Evolutionary conservation across 2,797 vertebrate species (phyloP).

Genomic region (Buphagus erythrorhynchus): DNA sequence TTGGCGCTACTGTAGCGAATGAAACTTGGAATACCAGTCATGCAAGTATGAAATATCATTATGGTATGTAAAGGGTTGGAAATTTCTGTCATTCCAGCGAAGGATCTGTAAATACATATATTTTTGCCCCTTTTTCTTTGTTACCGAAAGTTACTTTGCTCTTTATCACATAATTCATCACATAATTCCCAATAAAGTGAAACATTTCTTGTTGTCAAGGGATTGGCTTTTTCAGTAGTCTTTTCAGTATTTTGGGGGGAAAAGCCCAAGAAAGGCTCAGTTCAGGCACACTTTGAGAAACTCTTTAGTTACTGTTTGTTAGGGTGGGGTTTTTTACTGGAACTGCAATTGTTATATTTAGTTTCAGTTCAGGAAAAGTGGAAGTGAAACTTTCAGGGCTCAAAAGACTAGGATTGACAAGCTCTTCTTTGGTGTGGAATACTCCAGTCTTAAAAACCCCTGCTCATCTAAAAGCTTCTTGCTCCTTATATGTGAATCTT

Average conservation of each 20-base stretch:
- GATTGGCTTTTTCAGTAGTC: neutral
- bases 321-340: neutral
- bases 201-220: neutral
- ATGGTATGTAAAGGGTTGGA: slow-evolving; percentile 20
- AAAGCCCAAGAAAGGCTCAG: neutral
- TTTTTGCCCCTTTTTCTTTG: neutral
- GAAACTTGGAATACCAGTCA: slow-evolving; percentile 51
- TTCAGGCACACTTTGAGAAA: neutral
- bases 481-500: neutral
- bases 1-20: neutral
- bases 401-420: neutral
- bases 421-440: neutral
- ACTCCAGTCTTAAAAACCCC: neutral
- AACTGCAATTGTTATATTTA: neutral
- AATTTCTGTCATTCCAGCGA: slow-evolving; percentile 13
- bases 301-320: neutral
- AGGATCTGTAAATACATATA: neutral
- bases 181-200: neutral
- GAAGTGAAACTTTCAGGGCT: neutral
- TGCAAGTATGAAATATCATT: slow-evolving; percentile 15
- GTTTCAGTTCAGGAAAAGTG: neutral
- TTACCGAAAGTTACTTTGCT: neutral
- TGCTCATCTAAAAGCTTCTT: neutral
- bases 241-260: neutral
- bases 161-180: neutral